phyloP scores from a whole-genome alignment of 2,113 vertebrate species.

The Tychaedon coryphoeus region DNA sequence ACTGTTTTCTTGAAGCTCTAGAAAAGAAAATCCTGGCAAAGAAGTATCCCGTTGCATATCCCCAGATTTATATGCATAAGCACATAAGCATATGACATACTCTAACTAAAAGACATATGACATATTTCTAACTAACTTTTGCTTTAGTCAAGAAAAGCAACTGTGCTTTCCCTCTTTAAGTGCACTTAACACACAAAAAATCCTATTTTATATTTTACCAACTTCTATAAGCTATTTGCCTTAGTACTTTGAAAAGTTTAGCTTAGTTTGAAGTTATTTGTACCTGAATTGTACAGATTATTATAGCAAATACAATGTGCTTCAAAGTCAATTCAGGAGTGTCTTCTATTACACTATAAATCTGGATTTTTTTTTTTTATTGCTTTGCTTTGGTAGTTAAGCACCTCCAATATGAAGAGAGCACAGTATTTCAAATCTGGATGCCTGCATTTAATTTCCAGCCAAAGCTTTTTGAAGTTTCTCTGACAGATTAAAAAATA shows the following conservation, averaged over 20 bases:
- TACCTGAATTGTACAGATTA: not conserved
- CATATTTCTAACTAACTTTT: not conserved
- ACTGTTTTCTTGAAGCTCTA: not conserved
- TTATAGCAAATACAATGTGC: not conserved
- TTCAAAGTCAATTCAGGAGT: not conserved
- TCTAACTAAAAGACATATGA: not conserved
- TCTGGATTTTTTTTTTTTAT: not conserved
- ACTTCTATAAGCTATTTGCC: not conserved
- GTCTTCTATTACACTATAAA: not conserved
- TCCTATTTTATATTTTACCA: not conserved
- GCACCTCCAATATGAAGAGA: not conserved
- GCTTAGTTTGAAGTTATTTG: not conserved
- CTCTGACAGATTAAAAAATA: not conserved
- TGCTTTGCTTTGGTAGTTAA: not conserved
- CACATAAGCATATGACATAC: not conserved
- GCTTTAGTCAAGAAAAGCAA: not conserved
- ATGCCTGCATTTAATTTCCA: not conserved
- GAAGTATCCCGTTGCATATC: not conserved
- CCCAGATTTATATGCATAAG: not conserved
- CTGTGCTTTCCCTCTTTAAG: not conserved
- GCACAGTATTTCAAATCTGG: not conserved
- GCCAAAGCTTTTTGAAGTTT: not conserved
- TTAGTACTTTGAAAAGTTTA: not conserved
- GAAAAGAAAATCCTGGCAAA: not conserved
- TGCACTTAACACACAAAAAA: not conserved